Evolutionary conservation across 1,140 invertebrate genomes (phyloP), one percentile per base, ranked within the genome.

Genomic region (Orchestia grillus): DNA sequence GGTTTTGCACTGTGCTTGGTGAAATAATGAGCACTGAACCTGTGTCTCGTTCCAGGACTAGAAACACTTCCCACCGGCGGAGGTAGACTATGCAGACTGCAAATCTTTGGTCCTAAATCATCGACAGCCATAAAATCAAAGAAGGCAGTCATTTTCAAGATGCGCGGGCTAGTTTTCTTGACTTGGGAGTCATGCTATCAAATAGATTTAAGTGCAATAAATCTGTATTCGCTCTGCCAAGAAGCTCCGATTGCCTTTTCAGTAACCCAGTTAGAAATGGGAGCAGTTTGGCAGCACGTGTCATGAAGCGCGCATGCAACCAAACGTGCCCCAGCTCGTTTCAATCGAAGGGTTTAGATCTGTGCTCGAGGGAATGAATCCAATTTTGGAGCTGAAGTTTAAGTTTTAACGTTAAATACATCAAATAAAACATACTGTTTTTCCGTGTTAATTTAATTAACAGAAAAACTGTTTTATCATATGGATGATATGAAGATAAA

Each of bases 181-280:
- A 77, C 11, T 77, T 77, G 11, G 62, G 62, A 77, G 62, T 28
- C 62, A 36, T 77, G 62, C 62, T 77, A 77, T 77, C 62, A 77
- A 77, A 77, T 77, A 77, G 62, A 77, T 77, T 77, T 77, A 77
- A 77, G 62, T 77, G 62, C 62, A 77, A 77, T 77, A 77, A 77
- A 77, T 77, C 62, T 77, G 62, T 77, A 77, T 77, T 77, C 62
- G 62, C 62, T 36, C 62, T 77, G 62, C 62, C 62, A 77, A 77
- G 62, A 77, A 77, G 62, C 62, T 77, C 62, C 62, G 62, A 77
- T 77, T 77, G 62, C 62, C 36, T 53, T 77, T 36, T 77, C 62
- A 77, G 62, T 53, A 77, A 77, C 62, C 62, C 11, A 77, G 62
- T 77, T 77, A 77, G 62, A 77, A 1, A 77, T 15, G 15, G 28